These are phyloP conservation scores for Danaus chrysippus DNA, from an alignment of 2,888 invertebrate species.

Conservation along the genomic window DNA sequence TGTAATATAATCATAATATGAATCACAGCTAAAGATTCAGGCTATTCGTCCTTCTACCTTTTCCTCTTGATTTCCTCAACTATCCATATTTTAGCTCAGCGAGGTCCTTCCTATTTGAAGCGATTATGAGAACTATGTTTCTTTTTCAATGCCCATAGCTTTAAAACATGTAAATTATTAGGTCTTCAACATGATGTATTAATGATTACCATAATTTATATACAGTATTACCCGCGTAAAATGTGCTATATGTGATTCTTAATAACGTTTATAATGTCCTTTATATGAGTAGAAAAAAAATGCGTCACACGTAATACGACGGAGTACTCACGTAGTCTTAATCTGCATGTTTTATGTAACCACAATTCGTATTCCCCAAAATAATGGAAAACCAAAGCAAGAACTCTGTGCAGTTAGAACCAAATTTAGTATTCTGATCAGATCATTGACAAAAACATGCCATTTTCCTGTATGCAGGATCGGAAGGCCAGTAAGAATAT, in stretches of 20 bases:
- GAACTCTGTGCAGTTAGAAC: neutral
- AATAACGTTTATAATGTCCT: too few relatives aligned
- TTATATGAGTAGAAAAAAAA: too few relatives aligned
- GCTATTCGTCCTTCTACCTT: slow-evolving; percentile 12
- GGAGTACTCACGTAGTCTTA: neutral
- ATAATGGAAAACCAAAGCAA: neutral
- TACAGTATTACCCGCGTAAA: too few relatives aligned
- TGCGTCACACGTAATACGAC: neutral
- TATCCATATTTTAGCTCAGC: slow-evolving; percentile 10
- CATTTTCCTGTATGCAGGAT: slow-evolving; percentile 1
- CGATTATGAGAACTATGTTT: slow-evolving; percentile 2
- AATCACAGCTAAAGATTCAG: slow-evolving; percentile 8
- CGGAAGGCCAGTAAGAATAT: neutral
- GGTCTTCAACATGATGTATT: neutral
- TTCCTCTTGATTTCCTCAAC: slow-evolving; percentile 26
- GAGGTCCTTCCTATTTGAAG: slow-evolving; percentile 18
- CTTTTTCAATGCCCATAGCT: neutral
- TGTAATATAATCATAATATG: neutral
- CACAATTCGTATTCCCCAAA: slow-evolving; percentile 1
- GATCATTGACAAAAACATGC: neutral
- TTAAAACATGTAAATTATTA: neutral
- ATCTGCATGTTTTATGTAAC: neutral
- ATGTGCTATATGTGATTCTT: too few relatives aligned
- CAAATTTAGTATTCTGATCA: slow-evolving; percentile 5
- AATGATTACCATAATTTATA: too few relatives aligned